A percentile compares a stretch with the other conserved stretches of the same genome.
Evolutionary conservation across 2,888 invertebrate genomes (phyloP).

Genomic region (Thymelicus lineola): DNA sequence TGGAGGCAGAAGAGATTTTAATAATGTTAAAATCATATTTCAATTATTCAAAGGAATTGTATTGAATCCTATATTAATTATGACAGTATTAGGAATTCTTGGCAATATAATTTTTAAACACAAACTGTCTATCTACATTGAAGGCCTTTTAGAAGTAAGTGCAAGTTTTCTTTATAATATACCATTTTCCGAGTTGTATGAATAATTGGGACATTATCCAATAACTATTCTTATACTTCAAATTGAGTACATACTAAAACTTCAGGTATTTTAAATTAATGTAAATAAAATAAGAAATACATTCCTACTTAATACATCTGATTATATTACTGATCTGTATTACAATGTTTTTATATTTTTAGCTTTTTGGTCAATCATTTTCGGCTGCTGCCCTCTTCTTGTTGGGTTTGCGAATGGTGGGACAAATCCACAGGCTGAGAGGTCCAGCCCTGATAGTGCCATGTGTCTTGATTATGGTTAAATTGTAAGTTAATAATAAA

Average conservation of each 20-base stretch:
- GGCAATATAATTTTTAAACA: constrained; percentile 94
- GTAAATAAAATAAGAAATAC: no score
- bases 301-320: not conserved
- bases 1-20: constrained; percentile 53
- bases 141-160: constrained; percentile 90
- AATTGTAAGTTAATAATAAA: constrained; percentile 88
- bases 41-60: constrained; percentile 89
- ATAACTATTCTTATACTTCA: no score
- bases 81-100: constrained; percentile 95
- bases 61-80: constrained; percentile 95
- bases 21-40: constrained; percentile 65
- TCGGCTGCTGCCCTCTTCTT: constrained; percentile 96
- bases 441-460: constrained; percentile 93
- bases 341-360: constrained; percentile 36
- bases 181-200: not conserved
- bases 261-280: no score
- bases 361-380: constrained; percentile 94
- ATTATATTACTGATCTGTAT: not conserved
- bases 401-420: constrained; percentile 96
- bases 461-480: constrained; percentile 94
- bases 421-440: constrained; percentile 91
- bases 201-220: no score
- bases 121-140: constrained; percentile 90
- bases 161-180: constrained; percentile 27
- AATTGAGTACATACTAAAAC: no score